phyloP scores from a whole-genome alignment of 2,113 vertebrate species.

The Oceanites oceanicus region DNA sequence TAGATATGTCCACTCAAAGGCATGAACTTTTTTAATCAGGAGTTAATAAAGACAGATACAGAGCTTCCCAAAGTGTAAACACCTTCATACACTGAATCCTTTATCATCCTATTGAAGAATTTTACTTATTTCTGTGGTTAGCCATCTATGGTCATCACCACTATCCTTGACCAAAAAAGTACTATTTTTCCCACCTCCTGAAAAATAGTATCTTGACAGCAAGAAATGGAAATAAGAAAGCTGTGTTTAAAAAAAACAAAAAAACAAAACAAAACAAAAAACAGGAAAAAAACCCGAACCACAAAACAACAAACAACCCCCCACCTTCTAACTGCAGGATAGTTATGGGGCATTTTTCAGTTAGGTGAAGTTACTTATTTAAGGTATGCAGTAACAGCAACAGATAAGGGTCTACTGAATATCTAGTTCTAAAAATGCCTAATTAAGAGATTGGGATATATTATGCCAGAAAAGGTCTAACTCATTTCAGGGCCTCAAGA shows the following conservation, averaged over 20 bases:
- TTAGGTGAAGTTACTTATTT: not conserved
- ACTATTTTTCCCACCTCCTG: not conserved
- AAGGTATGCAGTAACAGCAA: not conserved
- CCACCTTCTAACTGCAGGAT: not conserved
- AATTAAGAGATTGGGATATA: not conserved
- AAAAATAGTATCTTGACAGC: not conserved
- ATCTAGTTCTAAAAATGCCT: not conserved
- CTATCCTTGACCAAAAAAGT: not conserved
- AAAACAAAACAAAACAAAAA: not conserved
- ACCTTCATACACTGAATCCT: not conserved
- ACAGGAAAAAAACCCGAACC: too few species aligned
- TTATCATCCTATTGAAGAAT: not conserved
- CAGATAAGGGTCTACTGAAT: not conserved
- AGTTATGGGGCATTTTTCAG: not conserved
- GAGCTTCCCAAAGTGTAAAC: not conserved
- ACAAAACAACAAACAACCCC: not conserved
- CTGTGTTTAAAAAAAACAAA: not conserved
- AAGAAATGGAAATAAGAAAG: not conserved
- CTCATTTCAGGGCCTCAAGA: not conserved
- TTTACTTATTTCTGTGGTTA: not conserved
- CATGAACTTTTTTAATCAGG: not conserved
- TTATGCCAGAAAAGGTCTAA: constrained; percentile 3
- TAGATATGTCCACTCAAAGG: not conserved
- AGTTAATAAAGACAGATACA: not conserved
- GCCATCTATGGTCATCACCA: not conserved